Evolutionary conservation across 2,797 vertebrate species (phyloP).

Genomic region (Anableps anableps): DNA sequence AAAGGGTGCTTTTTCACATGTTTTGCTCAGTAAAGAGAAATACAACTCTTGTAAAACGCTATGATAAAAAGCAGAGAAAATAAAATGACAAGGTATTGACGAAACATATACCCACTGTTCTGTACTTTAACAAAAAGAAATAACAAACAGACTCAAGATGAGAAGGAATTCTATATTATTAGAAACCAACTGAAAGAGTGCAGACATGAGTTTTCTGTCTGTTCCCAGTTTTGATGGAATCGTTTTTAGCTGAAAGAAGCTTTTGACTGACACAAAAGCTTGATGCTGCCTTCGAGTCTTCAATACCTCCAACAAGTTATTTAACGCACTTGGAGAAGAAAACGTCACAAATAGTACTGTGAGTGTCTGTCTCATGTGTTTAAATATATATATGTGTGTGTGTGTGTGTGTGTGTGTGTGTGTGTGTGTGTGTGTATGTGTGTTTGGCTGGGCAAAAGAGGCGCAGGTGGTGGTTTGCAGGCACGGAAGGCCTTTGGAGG

Average conservation of each 20-base stretch:
- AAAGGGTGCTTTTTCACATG: neutral
- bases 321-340: constrained; percentile 23
- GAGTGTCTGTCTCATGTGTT: neutral
- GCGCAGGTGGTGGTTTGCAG: constrained; percentile 64
- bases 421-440: constrained; percentile 11
- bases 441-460: constrained; percentile 35
- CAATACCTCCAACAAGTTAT: constrained; percentile 19
- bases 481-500: constrained; percentile 53
- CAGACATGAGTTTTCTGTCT: neutral
- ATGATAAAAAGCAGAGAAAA: neutral
- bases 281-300: constrained; percentile 12
- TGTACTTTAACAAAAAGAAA: neutral
- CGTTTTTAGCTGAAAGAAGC: constrained; percentile 14
- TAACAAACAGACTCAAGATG: neutral
- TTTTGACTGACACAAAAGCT: constrained; percentile 11
- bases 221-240: neutral
- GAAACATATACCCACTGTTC: neutral
- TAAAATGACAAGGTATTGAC: neutral
- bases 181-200: constrained; percentile 6
- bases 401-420: constrained; percentile 16
- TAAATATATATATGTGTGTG: too few species aligned
- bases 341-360: neutral
- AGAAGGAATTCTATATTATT: constrained; percentile 4
- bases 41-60: neutral
- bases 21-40: neutral